These are phyloP conservation scores for Thyatira batis DNA, from an alignment of 2,888 invertebrate genomes.

Conservation along the genomic window DNA sequence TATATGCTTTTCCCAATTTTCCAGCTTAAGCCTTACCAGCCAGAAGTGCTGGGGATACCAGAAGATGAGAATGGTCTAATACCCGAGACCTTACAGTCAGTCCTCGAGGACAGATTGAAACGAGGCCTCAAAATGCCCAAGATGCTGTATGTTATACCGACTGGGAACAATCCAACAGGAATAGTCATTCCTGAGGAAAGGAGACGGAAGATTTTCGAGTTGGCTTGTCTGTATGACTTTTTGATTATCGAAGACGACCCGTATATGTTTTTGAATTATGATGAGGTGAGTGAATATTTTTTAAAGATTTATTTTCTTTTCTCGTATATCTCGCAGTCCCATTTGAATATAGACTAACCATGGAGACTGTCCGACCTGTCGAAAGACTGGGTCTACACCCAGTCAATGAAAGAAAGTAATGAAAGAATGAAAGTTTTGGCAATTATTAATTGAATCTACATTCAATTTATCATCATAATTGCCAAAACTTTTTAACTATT, in stretches of 20 bases:
- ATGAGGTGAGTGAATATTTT: conserved; percentile 73
- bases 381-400: too few species aligned
- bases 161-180: conserved; percentile 90
- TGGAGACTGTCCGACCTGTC: too few species aligned
- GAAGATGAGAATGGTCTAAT: conserved; percentile 87
- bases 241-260: conserved; percentile 92
- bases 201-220: conserved; percentile 86
- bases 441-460: too few species aligned
- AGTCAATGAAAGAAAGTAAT: too few species aligned
- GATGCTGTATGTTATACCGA: conserved; percentile 88
- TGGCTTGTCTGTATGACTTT: conserved; percentile 89
- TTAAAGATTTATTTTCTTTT: too few species aligned
- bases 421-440: too few species aligned
- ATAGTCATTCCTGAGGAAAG: conserved; percentile 85
- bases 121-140: conserved; percentile 85
- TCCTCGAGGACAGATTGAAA: conserved; percentile 70
- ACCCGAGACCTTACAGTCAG: conserved; percentile 82
- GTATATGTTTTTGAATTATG: conserved; percentile 89
- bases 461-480: too few species aligned
- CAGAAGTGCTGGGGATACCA: conserved; percentile 85
- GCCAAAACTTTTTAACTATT: too few species aligned
- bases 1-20: background rate
- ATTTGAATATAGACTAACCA: too few species aligned
- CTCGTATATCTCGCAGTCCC: too few species aligned
- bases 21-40: conserved; percentile 86